phyloP scores from a whole-genome alignment of 2,888 invertebrate genomes.

The Spicauda simplicius region DNA sequence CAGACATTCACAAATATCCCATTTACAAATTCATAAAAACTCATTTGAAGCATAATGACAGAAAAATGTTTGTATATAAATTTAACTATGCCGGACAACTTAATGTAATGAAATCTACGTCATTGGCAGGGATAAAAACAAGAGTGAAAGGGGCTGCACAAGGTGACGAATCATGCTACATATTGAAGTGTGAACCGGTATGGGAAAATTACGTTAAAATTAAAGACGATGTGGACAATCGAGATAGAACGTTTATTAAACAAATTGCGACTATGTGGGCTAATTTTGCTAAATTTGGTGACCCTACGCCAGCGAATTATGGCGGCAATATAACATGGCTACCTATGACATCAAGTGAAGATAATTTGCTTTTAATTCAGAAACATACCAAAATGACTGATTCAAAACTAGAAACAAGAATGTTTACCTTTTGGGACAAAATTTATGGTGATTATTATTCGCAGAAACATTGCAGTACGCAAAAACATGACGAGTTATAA shows the following conservation, averaged over 20 bases:
- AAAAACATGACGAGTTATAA: conserved; percentile 64
- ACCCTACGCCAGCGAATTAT: conserved; percentile 59
- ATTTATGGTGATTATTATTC: conserved; percentile 64
- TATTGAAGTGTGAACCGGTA: conserved; percentile 75
- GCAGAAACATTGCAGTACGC: conserved; percentile 52
- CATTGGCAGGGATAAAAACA: conserved; percentile 52
- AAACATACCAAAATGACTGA: conserved; percentile 54
- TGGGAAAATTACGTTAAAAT: conserved; percentile 64
- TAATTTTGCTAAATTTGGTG: conserved; percentile 76
- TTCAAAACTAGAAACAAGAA: conserved; percentile 55
- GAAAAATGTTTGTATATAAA: conserved; percentile 69
- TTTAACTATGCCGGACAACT: conserved; percentile 76
- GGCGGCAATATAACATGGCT: conserved; percentile 59
- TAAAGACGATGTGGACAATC: conserved; percentile 51
- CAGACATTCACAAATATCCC: conserved; percentile 74
- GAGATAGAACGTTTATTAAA: conserved; percentile 66
- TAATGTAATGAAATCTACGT: conserved; percentile 66
- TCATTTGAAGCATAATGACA: conserved; percentile 49
- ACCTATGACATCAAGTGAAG: conserved; percentile 55
- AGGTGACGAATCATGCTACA: conserved; percentile 78
- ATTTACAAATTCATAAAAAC: conserved; percentile 70
- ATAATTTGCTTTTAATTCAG: conserved; percentile 58
- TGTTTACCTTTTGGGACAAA: conserved; percentile 68
- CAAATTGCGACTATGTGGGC: conserved; percentile 74
- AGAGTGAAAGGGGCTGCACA: conserved; percentile 73